Conservation (phyloP, 2,888 invertebrate genomes). For the Augochlorella aurata region DNA sequence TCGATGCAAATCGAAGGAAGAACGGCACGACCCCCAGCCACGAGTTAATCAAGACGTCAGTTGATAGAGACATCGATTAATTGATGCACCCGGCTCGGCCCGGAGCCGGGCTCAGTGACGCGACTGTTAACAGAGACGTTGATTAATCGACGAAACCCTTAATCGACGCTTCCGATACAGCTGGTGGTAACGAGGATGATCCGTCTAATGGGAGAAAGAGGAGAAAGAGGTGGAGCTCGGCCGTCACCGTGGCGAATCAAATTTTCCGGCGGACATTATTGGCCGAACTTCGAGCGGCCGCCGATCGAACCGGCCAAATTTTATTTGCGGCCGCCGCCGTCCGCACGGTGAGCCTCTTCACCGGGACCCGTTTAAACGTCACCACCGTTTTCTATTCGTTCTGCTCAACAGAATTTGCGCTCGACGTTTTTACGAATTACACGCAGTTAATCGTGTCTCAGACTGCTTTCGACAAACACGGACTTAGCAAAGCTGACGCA, state of each 20-base stretch:
- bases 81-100: conserved; percentile 43
- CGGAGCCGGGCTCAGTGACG: conserved; percentile 40
- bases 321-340: too few species aligned
- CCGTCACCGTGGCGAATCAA: conserved; percentile 8
- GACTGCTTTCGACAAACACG: too few species aligned
- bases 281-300: neutral
- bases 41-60: conserved; percentile 59
- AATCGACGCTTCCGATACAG: conserved; percentile 54
- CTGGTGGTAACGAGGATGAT: conserved; percentile 43
- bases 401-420: too few species aligned
- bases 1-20: conserved; percentile 33
- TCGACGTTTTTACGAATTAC: too few species aligned
- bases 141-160: conserved; percentile 54
- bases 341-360: too few species aligned
- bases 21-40: conserved; percentile 4
- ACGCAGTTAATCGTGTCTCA: too few species aligned
- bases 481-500: neutral
- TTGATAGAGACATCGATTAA: conserved; percentile 59
- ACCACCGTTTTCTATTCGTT: too few species aligned
- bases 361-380: too few species aligned
- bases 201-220: conserved; percentile 38
- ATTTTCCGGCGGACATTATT: neutral
- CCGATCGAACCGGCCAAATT: neutral
- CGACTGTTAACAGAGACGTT: conserved; percentile 54
- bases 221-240: conserved; percentile 22